A percentile compares a stretch with the other conserved stretches of the same genome.
Evolutionary conservation across 2,888 invertebrate genomes (phyloP).

Genomic region (Yponomeuta cagnagella): DNA sequence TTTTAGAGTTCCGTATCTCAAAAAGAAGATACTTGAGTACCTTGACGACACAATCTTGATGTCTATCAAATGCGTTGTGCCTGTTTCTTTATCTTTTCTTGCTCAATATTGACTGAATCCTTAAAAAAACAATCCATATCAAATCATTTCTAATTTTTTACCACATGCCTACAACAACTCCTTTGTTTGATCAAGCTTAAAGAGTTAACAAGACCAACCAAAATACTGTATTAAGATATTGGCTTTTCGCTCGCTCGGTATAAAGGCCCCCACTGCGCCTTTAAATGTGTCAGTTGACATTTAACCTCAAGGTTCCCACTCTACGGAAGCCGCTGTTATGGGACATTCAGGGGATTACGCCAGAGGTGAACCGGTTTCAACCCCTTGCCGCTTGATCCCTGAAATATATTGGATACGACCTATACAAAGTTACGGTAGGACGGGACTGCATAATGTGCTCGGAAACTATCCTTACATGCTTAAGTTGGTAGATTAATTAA

Average conservation of each 20-base stretch:
- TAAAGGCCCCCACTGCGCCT: neutral
- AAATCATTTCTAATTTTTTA: too few species aligned
- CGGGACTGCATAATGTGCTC: neutral
- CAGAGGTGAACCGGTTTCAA: neutral
- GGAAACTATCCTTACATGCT: neutral
- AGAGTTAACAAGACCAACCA: too few species aligned
- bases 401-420: neutral
- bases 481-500: neutral
- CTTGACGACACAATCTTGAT: too few species aligned
- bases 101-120: too few species aligned
- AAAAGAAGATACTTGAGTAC: too few species aligned
- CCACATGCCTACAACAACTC: too few species aligned
- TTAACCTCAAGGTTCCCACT: conserved; percentile 6
- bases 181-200: too few species aligned
- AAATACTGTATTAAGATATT: too few species aligned
- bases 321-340: neutral
- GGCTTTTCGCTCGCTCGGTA: neutral
- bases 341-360: neutral
- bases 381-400: neutral
- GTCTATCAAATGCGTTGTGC: too few species aligned
- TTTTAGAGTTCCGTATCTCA: too few species aligned
- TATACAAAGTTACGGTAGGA: neutral
- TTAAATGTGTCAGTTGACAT: conserved; percentile 6
- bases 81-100: too few species aligned
- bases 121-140: too few species aligned